A percentile compares a stretch with the other conserved stretches of the same genome.
Conservation (phyloP, 2,888 invertebrate species). For the Tenthredo distinguenda region DNA sequence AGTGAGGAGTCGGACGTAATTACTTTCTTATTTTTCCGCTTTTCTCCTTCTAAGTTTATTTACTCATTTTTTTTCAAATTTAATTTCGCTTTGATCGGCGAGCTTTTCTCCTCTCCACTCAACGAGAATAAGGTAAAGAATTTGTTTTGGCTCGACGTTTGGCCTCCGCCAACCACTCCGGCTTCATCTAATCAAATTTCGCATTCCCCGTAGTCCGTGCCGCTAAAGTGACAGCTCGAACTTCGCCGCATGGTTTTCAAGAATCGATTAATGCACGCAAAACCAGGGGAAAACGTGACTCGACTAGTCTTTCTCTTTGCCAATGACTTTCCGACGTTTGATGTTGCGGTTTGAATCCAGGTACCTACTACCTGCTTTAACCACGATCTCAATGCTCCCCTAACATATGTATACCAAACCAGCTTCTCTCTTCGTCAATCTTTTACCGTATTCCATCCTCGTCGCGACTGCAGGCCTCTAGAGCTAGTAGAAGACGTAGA, state of each 20-base stretch:
- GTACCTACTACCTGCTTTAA: not conserved
- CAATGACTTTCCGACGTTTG: constrained; percentile 14
- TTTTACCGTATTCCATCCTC: constrained; percentile 69
- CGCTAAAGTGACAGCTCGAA: constrained; percentile 21
- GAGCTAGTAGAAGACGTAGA: not conserved
- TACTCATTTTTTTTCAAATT: constrained; percentile 27
- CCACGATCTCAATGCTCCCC: constrained; percentile 13
- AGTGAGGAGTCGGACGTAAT: not conserved
- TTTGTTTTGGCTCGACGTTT: constrained; percentile 30
- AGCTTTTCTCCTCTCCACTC: constrained; percentile 2
- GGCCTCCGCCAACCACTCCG: constrained; percentile 12
- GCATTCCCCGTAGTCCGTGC: not conserved
- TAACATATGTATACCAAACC: not conserved
- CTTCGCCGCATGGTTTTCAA: not conserved
- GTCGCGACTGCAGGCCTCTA: constrained; percentile 68
- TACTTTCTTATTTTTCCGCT: not conserved
- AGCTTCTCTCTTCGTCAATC: constrained; percentile 66
- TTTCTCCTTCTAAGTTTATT: not conserved
- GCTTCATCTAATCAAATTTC: constrained; percentile 34
- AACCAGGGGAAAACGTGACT: constrained; percentile 1
- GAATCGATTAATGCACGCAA: constrained; percentile 12
- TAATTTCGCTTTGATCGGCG: constrained; percentile 18
- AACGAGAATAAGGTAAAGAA: constrained; percentile 1
- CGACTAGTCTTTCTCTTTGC: not conserved
- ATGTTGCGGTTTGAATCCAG: constrained; percentile 1